Evolutionary conservation across 2,113 vertebrate species (phyloP).

Genomic region (Suricata suricatta): DNA sequence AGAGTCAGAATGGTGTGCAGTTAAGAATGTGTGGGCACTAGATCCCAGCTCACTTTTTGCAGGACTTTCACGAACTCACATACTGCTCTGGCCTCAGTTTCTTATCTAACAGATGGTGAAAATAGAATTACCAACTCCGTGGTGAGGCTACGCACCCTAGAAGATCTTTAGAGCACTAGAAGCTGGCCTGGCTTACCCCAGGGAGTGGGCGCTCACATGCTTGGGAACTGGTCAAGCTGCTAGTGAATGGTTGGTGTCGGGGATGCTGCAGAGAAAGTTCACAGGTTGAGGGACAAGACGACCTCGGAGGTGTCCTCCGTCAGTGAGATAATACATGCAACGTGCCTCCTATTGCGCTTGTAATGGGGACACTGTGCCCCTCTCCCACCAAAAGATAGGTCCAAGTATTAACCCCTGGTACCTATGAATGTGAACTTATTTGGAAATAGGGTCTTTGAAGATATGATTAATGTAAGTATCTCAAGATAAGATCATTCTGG

Average conservation of each 20-base stretch:
- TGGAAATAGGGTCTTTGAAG: not conserved
- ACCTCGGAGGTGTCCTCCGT: not conserved
- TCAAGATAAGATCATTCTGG: not conserved
- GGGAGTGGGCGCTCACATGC: not conserved
- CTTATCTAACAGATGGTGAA: not conserved
- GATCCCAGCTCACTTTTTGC: not conserved
- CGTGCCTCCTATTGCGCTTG: not conserved
- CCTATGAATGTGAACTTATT: not conserved
- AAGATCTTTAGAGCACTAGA: not conserved
- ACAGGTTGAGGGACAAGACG: not conserved
- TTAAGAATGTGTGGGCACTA: not conserved
- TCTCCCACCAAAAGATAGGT: accelerated
- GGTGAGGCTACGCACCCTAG: not conserved
- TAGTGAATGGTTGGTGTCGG: not conserved
- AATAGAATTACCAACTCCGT: not conserved
- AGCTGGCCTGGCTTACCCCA: accelerated
- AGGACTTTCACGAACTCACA: not conserved
- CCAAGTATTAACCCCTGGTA: not conserved
- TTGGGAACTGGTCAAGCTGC: not conserved
- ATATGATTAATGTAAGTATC: not conserved
- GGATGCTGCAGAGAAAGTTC: not conserved
- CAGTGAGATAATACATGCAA: not conserved
- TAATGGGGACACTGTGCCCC: not conserved
- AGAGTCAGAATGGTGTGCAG: not conserved
- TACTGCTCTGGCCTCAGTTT: not conserved